Evolutionary conservation across 2,888 invertebrate species (phyloP).

Genomic region (Dioctria rufipes): DNA sequence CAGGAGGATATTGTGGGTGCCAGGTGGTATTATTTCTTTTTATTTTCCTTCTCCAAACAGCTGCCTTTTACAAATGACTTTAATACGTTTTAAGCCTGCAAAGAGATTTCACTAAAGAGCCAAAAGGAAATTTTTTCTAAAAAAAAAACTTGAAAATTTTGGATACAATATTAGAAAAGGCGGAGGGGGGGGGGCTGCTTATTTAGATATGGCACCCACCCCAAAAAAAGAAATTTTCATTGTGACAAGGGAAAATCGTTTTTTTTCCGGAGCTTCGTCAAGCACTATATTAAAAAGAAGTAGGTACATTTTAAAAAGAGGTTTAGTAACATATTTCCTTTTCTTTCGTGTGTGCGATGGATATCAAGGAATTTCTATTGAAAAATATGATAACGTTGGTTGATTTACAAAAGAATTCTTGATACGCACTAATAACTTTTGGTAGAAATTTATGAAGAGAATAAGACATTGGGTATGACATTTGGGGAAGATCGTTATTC

Average conservation of each 20-base stretch:
- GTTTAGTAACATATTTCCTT: too few relatives aligned
- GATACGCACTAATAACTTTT: too few relatives aligned
- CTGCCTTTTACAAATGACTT: constrained; percentile 36
- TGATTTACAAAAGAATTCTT: too few relatives aligned
- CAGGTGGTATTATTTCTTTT: constrained; percentile 30
- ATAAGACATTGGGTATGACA: too few relatives aligned
- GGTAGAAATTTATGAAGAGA: too few relatives aligned
- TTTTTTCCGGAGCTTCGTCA: constrained; percentile 4
- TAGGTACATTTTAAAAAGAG: too few relatives aligned
- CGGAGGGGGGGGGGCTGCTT: too few relatives aligned
- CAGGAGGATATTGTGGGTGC: constrained; percentile 21
- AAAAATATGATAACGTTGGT: too few relatives aligned
- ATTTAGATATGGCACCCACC: not conserved
- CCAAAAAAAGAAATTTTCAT: not conserved
- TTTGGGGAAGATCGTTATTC: too few relatives aligned
- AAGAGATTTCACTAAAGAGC: not conserved
- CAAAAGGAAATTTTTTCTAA: constrained; percentile 13
- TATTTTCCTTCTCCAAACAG: not conserved
- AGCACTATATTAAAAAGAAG: constrained; percentile 18
- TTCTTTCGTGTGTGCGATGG: too few relatives aligned
- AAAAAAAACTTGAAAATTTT: not conserved
- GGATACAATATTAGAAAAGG: too few relatives aligned
- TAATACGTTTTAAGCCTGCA: constrained; percentile 44
- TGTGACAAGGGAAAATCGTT: constrained; percentile 41
- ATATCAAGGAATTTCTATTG: too few relatives aligned